Percentiles rank a stretch among this genome's conserved stretches.
These are phyloP conservation scores for Botia kubotai DNA, from an alignment of 2,797 vertebrate genomes.

Conservation along the genomic window DNA sequence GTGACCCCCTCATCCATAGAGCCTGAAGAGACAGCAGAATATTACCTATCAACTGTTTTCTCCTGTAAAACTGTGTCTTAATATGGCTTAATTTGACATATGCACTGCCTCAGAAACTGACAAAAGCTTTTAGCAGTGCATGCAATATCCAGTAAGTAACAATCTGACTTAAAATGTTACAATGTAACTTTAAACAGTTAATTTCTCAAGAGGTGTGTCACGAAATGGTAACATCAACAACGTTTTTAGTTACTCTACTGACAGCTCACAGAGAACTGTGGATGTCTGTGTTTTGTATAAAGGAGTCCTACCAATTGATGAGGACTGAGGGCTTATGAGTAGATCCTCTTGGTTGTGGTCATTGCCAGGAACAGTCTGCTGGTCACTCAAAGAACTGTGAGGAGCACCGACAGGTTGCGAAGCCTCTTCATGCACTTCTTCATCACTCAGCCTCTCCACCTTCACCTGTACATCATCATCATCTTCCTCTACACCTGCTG, in stretches of 20 bases:
- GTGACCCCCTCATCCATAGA: constrained; percentile 88
- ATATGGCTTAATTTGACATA: neutral
- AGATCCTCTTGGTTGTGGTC: constrained; percentile 87
- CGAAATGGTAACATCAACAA: neutral
- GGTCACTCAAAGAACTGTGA: constrained; percentile 96
- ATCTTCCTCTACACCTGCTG: constrained; percentile 58
- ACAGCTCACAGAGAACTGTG: neutral
- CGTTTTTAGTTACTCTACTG: neutral
- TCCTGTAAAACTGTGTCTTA: neutral
- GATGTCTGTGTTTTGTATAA: neutral
- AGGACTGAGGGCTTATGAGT: constrained; percentile 88
- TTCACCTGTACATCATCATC: constrained; percentile 96
- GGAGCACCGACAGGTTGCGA: constrained; percentile 94
- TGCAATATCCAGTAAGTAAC: neutral
- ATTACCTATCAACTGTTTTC: constrained; percentile 7
- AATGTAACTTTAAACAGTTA: too few species aligned
- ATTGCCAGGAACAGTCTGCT: constrained; percentile 86
- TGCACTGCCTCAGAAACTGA: neutral
- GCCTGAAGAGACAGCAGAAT: constrained; percentile 67
- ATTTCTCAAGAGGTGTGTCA: too few species aligned
- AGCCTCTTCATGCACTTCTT: constrained; percentile 95
- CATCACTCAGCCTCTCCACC: constrained; percentile 94
- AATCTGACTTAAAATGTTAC: neutral
- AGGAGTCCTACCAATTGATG: constrained; percentile 81
- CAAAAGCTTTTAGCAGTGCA: neutral